phyloP scores from a whole-genome alignment of 2,113 vertebrate genomes.

The Oostethus manadensis region DNA sequence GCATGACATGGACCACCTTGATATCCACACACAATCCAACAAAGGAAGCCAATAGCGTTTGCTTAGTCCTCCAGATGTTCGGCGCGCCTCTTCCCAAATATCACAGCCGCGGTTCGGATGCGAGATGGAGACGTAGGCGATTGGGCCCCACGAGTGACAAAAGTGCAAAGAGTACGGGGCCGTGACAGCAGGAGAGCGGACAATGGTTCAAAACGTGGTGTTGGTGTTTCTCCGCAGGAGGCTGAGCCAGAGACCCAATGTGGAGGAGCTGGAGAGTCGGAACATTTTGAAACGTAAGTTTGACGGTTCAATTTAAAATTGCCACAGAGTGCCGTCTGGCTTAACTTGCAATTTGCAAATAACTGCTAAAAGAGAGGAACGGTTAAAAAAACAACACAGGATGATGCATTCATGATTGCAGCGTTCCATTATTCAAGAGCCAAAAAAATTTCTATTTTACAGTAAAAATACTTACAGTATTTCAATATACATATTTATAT shows the following conservation, averaged over 20 bases:
- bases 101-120: conserved; percentile 66
- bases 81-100: conserved; percentile 58
- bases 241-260: conserved; percentile 95
- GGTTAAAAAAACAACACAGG: background rate
- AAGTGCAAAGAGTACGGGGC: conserved; percentile 20
- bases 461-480: too few species aligned
- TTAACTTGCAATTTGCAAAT: background rate
- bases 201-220: conserved; percentile 93
- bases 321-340: background rate
- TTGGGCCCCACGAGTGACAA: conserved; percentile 51
- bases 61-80: conserved; percentile 64
- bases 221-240: conserved; percentile 95
- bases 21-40: conserved; percentile 4
- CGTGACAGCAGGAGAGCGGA: background rate
- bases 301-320: background rate
- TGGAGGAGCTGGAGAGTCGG: conserved; percentile 94
- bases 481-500: too few species aligned
- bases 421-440: conserved; percentile 39
- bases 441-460: too few species aligned
- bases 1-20: conserved; percentile 20
- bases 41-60: conserved; percentile 11
- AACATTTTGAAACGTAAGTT: conserved; percentile 98
- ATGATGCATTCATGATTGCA: conserved; percentile 12
- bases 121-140: conserved; percentile 65
- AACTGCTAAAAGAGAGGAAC: background rate